Evolutionary conservation across 2,113 vertebrate genomes (phyloP), one percentile per base, ranked within the genome.

Genomic region (Onychostruthus taczanowskii): DNA sequence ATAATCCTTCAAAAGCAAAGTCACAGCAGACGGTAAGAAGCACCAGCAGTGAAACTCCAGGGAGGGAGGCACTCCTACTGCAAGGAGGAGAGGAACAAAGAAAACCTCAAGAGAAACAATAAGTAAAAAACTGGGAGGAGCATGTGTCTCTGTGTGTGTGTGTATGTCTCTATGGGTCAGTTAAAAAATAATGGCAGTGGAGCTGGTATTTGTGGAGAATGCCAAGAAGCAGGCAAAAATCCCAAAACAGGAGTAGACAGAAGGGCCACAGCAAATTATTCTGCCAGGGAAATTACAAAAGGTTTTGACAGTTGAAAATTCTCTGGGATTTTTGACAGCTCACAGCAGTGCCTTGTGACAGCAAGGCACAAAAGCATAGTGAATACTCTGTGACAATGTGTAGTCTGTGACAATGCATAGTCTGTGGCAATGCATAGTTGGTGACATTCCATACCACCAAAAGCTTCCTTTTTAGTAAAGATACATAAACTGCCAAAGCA

Each of bases 271-370:
- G 63, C 9, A 66, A 86, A 77, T 66, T 22, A 70, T 67, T 86
- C n/a, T 69, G 21, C 31, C 0, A 0, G 13, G 10, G 21, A 87
- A 86, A 88, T 63, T 47, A 56, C 0, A 2, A 85, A 50, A 81
- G 30, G 5, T 82, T 91, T 83, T 73, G 72, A 95, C 39, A 80
- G 31, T 6, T 72, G 37, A 88, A 94, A 92, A 77, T 28, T 70
- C 61, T 39, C 80, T 0, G 0, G 43, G 35, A 77, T 78, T 84
- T 92, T 67, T 92, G 73, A 84, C 66, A 89, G 73, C 43, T 77
- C 84, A 55, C 26, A 84, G 46, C 63, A 92, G 39, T 4, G 56
- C n/a, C n/a, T 62, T 24, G 64, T 78, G 92, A 80, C 79, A 90
- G 63, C 30, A 83, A 80, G 79, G 39, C 68, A 80, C 24, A 95